phyloP scores from a whole-genome alignment of 1,140 invertebrate genomes.

The Diabrotica virgifera region DNA sequence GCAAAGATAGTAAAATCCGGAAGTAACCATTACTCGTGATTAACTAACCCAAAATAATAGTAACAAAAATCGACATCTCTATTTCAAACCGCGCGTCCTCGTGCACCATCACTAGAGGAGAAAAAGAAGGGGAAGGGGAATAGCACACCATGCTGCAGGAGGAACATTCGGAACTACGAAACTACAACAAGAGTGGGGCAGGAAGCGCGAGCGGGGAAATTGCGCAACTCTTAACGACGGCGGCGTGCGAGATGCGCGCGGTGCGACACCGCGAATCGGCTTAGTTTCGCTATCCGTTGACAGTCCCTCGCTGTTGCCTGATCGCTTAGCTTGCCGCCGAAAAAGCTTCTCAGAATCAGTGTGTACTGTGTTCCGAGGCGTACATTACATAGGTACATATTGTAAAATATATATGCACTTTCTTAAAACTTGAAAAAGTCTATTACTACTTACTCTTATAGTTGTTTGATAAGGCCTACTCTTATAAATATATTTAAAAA shows the following conservation, averaged over 20 bases:
- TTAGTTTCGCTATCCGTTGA: conserved; percentile 13
- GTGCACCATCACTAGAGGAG: not conserved
- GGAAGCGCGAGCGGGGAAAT: not conserved
- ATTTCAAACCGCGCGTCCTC: not conserved
- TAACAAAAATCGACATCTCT: too few relatives aligned
- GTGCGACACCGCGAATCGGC: conserved; percentile 30
- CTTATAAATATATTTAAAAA: conserved; percentile 16
- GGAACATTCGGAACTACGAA: conserved; percentile 31
- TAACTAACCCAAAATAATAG: too few relatives aligned
- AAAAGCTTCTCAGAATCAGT: conserved; percentile 45
- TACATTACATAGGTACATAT: conserved; percentile 31
- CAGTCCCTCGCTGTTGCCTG: conserved; percentile 50
- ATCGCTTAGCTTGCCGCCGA: conserved; percentile 50
- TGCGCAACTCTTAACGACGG: conserved; percentile 5
- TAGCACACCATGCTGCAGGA: conserved; percentile 14
- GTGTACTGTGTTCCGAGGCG: conserved; percentile 47
- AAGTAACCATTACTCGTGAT: too few relatives aligned
- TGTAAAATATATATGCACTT: conserved; percentile 19
- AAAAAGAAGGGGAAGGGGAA: not conserved
- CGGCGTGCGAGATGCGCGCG: conserved; percentile 23
- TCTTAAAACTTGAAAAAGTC: conserved; percentile 12
- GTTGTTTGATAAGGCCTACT: conserved; percentile 4
- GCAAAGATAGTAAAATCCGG: too few relatives aligned
- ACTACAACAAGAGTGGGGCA: conserved; percentile 5
- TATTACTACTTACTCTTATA: not conserved